Evolutionary conservation across 2,797 vertebrate species (phyloP), one percentile per base, ranked within the genome.

Genomic region (Malacoctenus gilli): DNA sequence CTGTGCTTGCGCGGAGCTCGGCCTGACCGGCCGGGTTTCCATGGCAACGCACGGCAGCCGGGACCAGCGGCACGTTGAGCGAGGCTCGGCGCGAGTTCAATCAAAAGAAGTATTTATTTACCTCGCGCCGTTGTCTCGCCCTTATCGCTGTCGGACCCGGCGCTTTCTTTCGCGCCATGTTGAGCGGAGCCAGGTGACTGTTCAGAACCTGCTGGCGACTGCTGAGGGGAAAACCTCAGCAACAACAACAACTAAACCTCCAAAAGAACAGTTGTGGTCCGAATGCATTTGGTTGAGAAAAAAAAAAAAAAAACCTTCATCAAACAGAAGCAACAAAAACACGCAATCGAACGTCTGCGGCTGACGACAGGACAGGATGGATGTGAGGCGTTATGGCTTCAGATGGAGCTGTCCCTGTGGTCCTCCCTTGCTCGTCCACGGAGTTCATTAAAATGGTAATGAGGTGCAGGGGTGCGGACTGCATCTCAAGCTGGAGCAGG

Each of bases 21-120:
- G 72, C 66, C 72, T 75, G 84, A 72, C 72, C 77, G 71, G 9
- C 32, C 4, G 60, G n/a, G 87, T 92, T 90, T 60, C 84, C 83
- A 89, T 89, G 87, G 85, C 32, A 63, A 90, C 56, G 11, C 47
- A 19, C 43, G 15, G 73, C 60, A 72, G 64, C 63, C 46, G 54
- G 66, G 56, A 55, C 59, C 48, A 53, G 69, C 61, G 59, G 35
- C 6, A 18, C 55, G 50, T 68, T 51, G 46, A 42, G 32, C 58
- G 65, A 65, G 61, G 47, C 64, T 59, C 56, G 32, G 71, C 61
- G 35, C 62, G 61, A 59, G 70, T 79, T 80, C 68, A 78, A 69
- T 76, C 66, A 47, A 41, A 77, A 52, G 16, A 60, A 65, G 22
- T 50, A 54, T 63, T 75, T 78, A 53, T 77, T 72, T 59, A 34